These are phyloP conservation scores for Hemitrygon akajei DNA, from an alignment of 2,797 vertebrate genomes.

Conservation along the genomic window DNA sequence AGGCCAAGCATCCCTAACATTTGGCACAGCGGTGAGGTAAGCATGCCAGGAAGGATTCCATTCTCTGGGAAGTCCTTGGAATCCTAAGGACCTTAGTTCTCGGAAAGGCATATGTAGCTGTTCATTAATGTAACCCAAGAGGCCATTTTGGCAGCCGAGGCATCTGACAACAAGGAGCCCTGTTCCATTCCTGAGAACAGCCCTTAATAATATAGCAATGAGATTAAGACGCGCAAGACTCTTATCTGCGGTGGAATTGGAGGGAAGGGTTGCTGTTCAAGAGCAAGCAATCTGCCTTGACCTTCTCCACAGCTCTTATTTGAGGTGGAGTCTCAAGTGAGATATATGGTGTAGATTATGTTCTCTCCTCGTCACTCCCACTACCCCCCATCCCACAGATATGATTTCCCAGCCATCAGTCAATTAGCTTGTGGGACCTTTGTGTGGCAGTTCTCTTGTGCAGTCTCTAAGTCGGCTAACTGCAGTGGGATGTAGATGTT, in stretches of 20 bases:
- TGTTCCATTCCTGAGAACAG: background rate
- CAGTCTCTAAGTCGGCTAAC: background rate
- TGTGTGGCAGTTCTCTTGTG: no score
- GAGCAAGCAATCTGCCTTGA: no score
- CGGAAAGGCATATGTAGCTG: background rate
- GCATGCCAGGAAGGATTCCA: background rate
- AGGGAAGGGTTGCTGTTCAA: no score
- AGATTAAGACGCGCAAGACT: no score
- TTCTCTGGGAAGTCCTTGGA: background rate
- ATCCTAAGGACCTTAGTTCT: background rate
- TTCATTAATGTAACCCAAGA: background rate
- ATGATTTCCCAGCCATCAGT: background rate
- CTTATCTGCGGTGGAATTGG: no score
- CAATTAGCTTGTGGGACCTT: background rate
- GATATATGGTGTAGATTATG: background rate
- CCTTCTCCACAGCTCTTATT: no score
- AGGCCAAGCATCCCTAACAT: constrained; percentile 93
- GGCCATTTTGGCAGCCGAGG: background rate
- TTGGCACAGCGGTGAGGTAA: constrained; percentile 98
- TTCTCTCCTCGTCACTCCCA: no score
- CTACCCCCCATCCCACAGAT: no score
- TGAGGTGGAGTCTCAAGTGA: background rate
- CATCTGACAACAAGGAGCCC: background rate
- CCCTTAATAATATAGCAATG: background rate
- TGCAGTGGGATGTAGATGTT: background rate